These are phyloP conservation scores for Iphiclides podalirius DNA, from an alignment of 2,888 invertebrate genomes.

Conservation along the genomic window DNA sequence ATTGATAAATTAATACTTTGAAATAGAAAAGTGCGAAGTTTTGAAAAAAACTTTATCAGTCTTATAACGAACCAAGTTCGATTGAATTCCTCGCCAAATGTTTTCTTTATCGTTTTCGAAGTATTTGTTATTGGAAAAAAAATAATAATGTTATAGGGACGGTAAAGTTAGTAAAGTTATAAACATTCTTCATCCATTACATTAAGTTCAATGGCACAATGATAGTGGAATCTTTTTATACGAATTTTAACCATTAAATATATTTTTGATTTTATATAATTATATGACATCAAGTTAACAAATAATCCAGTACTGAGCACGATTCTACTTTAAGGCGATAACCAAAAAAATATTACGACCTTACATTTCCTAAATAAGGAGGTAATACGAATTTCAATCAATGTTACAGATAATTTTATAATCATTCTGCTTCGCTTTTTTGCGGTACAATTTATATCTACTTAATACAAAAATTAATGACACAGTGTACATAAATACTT, in stretches of 20 bases:
- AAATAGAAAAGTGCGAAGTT: conserved; percentile 69
- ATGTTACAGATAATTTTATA: too few species aligned
- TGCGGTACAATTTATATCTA: too few species aligned
- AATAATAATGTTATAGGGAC: conserved; percentile 34
- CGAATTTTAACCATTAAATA: too few species aligned
- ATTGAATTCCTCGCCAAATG: conserved; percentile 38
- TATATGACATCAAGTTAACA: too few species aligned
- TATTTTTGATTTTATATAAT: too few species aligned
- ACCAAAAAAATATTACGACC: neutral
- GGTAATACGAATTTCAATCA: too few species aligned
- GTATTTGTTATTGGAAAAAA: neutral
- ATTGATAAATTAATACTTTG: conserved; percentile 45
- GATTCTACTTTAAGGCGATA: neutral
- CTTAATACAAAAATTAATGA: too few species aligned
- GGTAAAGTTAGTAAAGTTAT: conserved; percentile 28
- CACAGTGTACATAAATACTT: too few species aligned
- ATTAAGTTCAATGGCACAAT: neutral
- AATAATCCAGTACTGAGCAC: neutral
- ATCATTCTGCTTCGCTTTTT: too few species aligned
- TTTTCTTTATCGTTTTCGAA: conserved; percentile 23
- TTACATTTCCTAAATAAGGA: neutral
- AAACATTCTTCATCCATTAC: too few species aligned
- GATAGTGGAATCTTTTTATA: too few species aligned
- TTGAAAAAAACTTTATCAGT: conserved; percentile 60
- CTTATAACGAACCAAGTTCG: conserved; percentile 61